Conservation (phyloP, 2,888 invertebrate species). For the Hipparchia sbordonii region DNA sequence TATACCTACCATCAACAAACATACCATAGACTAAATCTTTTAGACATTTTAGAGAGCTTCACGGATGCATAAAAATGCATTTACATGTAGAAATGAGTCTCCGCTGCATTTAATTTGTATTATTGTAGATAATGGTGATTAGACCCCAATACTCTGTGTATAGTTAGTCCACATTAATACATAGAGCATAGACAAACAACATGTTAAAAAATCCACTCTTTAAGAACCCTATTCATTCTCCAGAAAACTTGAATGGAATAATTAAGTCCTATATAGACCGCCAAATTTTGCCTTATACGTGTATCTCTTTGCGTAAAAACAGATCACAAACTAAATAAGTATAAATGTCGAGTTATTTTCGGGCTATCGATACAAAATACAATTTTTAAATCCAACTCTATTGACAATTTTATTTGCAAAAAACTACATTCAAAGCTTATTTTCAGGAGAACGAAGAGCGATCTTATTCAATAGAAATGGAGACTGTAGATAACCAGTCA, state of each 20-base stretch:
- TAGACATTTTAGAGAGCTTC: conserved; percentile 71
- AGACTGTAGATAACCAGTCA: too few species aligned
- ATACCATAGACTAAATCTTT: conserved; percentile 68
- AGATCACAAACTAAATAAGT: too few species aligned
- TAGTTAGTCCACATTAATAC: conserved; percentile 44
- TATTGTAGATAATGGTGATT: conserved; percentile 70
- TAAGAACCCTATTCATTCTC: not conserved
- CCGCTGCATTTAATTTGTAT: conserved; percentile 72
- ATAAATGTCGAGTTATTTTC: too few species aligned
- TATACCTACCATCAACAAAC: conserved; percentile 40
- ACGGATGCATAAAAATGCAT: conserved; percentile 53
- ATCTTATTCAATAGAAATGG: too few species aligned
- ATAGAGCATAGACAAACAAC: conserved; percentile 19
- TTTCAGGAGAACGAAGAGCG: too few species aligned
- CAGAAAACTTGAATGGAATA: not conserved
- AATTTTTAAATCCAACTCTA: too few species aligned
- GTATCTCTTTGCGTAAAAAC: too few species aligned
- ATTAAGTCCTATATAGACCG: not conserved
- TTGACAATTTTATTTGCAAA: too few species aligned
- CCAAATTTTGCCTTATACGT: not conserved
- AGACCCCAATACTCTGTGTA: conserved; percentile 61
- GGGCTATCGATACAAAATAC: too few species aligned
- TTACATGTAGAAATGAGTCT: conserved; percentile 68
- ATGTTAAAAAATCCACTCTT: not conserved
- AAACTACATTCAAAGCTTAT: too few species aligned